A percentile compares a stretch with the other conserved stretches of the same genome.
phyloP scores from a whole-genome alignment of 2,113 vertebrate species.

The Craseonycteris thonglongyai region DNA sequence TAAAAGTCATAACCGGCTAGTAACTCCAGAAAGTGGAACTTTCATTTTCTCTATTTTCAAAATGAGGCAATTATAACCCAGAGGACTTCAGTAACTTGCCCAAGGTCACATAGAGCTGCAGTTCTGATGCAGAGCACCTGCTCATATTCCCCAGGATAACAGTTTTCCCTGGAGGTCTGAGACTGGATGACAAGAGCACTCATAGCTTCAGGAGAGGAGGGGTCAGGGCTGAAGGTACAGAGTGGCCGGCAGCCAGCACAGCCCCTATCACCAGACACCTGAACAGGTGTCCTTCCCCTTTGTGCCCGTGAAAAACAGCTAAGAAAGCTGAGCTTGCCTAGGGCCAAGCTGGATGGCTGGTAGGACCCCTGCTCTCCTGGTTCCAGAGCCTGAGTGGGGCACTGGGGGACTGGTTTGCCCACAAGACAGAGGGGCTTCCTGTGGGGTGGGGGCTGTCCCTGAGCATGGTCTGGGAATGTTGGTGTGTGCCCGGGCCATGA shows the following conservation, averaged over 20 bases:
- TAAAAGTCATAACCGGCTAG: background rate
- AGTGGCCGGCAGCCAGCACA: background rate
- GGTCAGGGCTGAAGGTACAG: background rate
- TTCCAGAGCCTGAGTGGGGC: background rate
- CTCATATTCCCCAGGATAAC: no score
- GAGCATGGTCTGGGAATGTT: background rate
- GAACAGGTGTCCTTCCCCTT: background rate
- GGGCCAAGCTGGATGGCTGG: background rate
- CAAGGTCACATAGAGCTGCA: background rate
- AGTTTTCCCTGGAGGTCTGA: background rate
- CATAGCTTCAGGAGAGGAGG: no score
- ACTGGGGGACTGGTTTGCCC: background rate
- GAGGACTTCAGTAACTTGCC: background rate
- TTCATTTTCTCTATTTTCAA: background rate
- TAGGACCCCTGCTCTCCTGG: background rate
- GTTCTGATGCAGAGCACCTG: background rate
- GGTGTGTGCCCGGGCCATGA: background rate
- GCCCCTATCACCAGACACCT: background rate
- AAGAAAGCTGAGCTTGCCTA: background rate
- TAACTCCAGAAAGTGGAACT: background rate
- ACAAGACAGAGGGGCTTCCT: background rate
- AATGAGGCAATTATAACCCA: background rate
- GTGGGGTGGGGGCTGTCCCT: background rate
- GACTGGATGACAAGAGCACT: background rate
- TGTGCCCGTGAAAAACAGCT: background rate